Base-by-base conservation (phyloP, 2,113 vertebrate genomes). In the Xiphias gladius region DNA sequence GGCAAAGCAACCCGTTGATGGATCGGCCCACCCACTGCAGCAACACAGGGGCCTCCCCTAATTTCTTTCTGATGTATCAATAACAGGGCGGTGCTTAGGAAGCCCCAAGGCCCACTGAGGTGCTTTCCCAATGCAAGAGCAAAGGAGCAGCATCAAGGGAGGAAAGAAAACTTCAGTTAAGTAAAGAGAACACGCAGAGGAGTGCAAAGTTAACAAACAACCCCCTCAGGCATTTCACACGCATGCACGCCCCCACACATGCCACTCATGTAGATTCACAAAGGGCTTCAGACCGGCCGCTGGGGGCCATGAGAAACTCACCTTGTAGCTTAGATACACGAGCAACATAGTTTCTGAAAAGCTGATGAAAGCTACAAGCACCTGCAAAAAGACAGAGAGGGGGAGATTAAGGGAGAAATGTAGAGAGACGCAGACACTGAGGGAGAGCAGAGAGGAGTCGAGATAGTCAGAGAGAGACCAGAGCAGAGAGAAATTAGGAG, bases 281-380 rank as follows among this genome's bases (percentile, higher is more conserved):
- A 55, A 55, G 43, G 54, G 54, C 61, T 71, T 59, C 64, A 37
- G 30, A 67, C 16, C 7, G 46, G 13, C 72, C 30, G 1, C 13
- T 63, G 39, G n/a, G 75, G 77, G 54, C 8, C 20, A 1, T 6
- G 16, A 30, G 66, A 52, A 46, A 82, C 94, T 94, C 86, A 96
- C 96, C 96, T 96, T 96, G 89, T 96, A 96, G 91, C 96, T 96
- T 72, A 96, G 95, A 87, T 96, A 96, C 74, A 96, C 90, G 0
- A 96, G 94, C 87, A 96, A 88, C 96, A 96, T 96, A 26, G 96
- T 96, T 88, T 96, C 96, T 87, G 94, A 94, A 83, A 96, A 96
- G 82, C 96, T 96, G 93, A 96, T 96, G 89, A 96, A 95, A 83
- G 95, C 96, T 88, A 96, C 96, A 28, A 96, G 93, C 78, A 96